Evolutionary conservation across 2,113 vertebrate species (phyloP), one percentile per base, ranked within the genome.

Genomic region (Percopsis transmontana): DNA sequence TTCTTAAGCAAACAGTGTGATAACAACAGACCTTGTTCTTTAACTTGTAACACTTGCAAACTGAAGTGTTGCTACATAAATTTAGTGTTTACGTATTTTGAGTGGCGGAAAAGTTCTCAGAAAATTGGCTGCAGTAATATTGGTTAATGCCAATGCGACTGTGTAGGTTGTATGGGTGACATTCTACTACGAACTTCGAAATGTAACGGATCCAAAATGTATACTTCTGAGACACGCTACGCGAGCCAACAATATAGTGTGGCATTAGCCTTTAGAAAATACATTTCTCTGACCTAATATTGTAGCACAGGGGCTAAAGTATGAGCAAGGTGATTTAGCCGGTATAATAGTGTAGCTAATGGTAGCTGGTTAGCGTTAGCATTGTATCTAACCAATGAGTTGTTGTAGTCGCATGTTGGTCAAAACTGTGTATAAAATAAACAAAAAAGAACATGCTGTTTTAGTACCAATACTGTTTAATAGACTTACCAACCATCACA

Each of bases 401-500:
- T 24, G 33, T 13, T 42, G 38, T n/a, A n/a, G n/a, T 2, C 12
- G 39, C 15, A 9, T 13, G 15, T 1, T 14, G 5, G 0, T 11
- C 1, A 7, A 24, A 2, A 7, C 15, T 11, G 10, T 13, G 14
- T 2, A 18, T 0, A 45, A 14, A 3, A 10, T 10, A 3, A 12
- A 45, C 42, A 45, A 16, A 16, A 13, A 45, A 7, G 5, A 12
- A 12, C 12, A 41, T 5, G 5, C 5, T 5, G 12, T 7, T 41
- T 41, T 41, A 5, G 5, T 5, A 41, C 1, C 10, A 19, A 11
- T n/a, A 4, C 3, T 21, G 16, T 52, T 52, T 11, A 15, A 13
- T n/a, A 6, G 1, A 89, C 95, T 93, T 90, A 97, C 96, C 96
- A 98, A 47, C 96, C 96, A 42, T 97, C 96, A 69, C 96, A 98